A percentile compares a stretch with the other conserved stretches of the same genome.
phyloP scores from a whole-genome alignment of 1,140 invertebrate species.

The Oscheius sp. region DNA sequence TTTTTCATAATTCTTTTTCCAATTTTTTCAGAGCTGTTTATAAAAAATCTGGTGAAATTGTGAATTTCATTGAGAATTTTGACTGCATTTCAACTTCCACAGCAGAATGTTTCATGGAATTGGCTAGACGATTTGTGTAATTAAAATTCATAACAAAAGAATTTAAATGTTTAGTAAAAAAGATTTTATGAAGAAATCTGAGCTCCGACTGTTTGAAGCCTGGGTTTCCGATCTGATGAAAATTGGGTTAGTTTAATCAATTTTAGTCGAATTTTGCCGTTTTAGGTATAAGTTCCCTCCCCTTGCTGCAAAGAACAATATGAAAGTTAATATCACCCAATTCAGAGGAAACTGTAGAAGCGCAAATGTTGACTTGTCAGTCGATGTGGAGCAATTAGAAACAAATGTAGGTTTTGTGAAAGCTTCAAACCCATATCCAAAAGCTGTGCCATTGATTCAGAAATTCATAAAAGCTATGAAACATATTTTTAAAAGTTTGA shows the following conservation, averaged over 20 bases:
- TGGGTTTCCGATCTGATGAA: background rate
- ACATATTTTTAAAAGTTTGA: too few relatives aligned
- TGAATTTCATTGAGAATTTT: background rate
- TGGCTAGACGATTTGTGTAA: background rate
- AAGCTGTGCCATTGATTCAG: too few relatives aligned
- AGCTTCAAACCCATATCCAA: too few relatives aligned
- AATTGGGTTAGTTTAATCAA: background rate
- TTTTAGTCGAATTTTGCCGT: background rate
- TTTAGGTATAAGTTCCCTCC: too few relatives aligned
- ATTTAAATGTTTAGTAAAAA: background rate
- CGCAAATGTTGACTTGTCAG: too few relatives aligned
- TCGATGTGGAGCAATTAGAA: too few relatives aligned
- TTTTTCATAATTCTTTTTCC: background rate
- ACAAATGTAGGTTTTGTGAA: too few relatives aligned
- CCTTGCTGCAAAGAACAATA: too few relatives aligned
- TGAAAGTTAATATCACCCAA: too few relatives aligned
- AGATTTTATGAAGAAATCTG: background rate
- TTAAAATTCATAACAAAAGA: background rate
- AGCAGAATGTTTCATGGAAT: background rate
- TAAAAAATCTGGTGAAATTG: constrained; percentile 12
- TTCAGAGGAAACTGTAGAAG: too few relatives aligned
- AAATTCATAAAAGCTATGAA: too few relatives aligned
- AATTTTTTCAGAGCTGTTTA: constrained; percentile 24
- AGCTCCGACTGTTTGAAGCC: background rate
- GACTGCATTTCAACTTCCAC: background rate